Conservation (phyloP, 2,888 invertebrate species). For the Platycheirus albimanus region DNA sequence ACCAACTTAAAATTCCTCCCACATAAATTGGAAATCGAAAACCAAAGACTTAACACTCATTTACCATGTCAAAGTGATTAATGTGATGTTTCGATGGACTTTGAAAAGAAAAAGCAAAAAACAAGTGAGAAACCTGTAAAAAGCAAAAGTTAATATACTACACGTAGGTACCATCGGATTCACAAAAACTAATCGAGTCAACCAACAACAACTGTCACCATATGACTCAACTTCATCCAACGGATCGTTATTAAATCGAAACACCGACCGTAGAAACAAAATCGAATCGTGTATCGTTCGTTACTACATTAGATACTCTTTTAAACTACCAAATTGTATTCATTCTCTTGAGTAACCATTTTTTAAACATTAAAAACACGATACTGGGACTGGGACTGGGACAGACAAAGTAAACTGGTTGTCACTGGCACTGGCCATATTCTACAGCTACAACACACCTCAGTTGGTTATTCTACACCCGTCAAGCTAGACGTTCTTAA, state of each 20-base stretch:
- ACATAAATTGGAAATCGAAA: constrained; percentile 46
- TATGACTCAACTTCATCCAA: constrained; percentile 36
- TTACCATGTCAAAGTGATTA: constrained; percentile 54
- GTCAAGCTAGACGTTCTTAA: constrained; percentile 52
- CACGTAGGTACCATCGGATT: no score
- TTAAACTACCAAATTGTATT: constrained; percentile 1
- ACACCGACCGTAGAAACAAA: constrained; percentile 26
- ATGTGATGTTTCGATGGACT: constrained; percentile 46
- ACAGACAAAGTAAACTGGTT: constrained; percentile 2
- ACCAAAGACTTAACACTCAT: constrained; percentile 49
- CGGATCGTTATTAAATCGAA: constrained; percentile 37
- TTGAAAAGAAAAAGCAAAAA: background rate
- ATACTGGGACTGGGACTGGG: no score
- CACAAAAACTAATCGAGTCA: no score
- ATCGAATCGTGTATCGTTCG: background rate
- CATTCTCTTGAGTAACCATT: constrained; percentile 43
- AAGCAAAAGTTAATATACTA: constrained; percentile 14
- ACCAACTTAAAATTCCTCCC: constrained; percentile 7
- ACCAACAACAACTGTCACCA: constrained; percentile 5
- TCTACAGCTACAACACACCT: constrained; percentile 18
- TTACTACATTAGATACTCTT: constrained; percentile 27
- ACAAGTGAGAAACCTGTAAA: constrained; percentile 26
- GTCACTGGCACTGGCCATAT: background rate
- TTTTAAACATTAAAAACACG: constrained; percentile 9
- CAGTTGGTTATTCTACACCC: constrained; percentile 51